Base-by-base conservation (phyloP, 2,888 invertebrate genomes). In the Ophion costatus region DNA sequence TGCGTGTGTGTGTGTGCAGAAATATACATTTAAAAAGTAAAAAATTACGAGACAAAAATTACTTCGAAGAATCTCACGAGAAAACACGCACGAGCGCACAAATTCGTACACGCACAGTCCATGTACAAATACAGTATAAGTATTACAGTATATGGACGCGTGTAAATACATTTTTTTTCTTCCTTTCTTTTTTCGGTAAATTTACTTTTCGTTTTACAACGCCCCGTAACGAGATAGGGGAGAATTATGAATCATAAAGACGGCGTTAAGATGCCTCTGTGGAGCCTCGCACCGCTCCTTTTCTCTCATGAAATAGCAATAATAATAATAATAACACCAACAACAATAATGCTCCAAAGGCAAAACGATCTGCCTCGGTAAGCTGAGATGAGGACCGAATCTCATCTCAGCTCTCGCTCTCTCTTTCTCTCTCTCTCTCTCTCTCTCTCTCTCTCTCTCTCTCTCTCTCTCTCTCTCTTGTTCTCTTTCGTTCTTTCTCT, bases 211-310 rank as follows among this genome's bases (percentile, higher is more conserved):
- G 64, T 77, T 80, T 84, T 79, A 79, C 75, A 82, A 82, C 75
- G 33, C 71, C 24, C 70, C n/a, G 85, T 82, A 85, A 85, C 85
- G 79, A 85, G 79, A 85, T 76, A 82, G 82, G 82, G 80, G 85
- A 80, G 85, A 85, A 82, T 85, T 82, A 85, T 85, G 82, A 85
- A 85, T 85, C 85, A 79, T 85, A 85, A 85, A 85, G 85, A 82
- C 82, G 79, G 82, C 84, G 82, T 84, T 84, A 82, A 82, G 79
- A 82, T 82, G 84, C 82, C 84, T 82, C 84, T 80, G 82, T 76
- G 75, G 79, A 59, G 75, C 29, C 66, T 45, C 80, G 38, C 78
- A 20, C 45, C 80, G 73, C 69, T 29, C 29, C 73, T 64, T 59
- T 73, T 56, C 79, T 80, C 79, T 80, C 82, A n/a, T 67, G 76